Evolutionary conservation across 2,888 invertebrate species (phyloP).

Genomic region (Acrobasis suavella): DNA sequence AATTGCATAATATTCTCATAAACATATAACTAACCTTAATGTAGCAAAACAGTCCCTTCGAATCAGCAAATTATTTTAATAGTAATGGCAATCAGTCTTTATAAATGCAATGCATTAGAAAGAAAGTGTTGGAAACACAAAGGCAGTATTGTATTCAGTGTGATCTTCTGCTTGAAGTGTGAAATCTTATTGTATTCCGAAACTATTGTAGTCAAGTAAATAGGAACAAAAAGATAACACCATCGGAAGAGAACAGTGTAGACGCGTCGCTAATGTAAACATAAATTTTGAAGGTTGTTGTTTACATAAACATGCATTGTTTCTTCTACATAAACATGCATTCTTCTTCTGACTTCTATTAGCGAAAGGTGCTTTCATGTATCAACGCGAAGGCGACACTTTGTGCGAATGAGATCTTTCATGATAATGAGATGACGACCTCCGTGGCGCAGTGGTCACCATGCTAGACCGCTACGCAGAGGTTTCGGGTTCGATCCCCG

Average conservation of each 20-base stretch:
- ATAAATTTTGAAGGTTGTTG: constrained; percentile 3
- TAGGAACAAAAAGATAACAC: constrained; percentile 2
- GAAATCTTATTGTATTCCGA: neutral
- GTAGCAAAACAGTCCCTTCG: no score
- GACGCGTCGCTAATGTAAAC: constrained; percentile 1
- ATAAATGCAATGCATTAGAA: no score
- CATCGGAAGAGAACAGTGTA: neutral
- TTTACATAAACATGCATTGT: constrained; percentile 9
- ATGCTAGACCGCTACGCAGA: no score
- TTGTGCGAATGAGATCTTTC: neutral
- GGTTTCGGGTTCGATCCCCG: no score
- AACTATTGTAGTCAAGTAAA: neutral
- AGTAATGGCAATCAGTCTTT: no score
- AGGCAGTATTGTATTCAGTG: neutral
- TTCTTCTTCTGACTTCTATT: constrained; percentile 1
- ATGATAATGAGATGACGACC: neutral
- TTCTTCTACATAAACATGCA: constrained; percentile 7
- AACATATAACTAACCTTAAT: no score
- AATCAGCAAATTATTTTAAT: no score
- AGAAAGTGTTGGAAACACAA: no score
- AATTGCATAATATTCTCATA: no score
- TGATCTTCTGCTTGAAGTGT: neutral
- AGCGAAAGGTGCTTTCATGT: neutral
- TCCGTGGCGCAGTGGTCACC: no score
- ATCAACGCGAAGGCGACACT: neutral